Evolutionary conservation across 2,888 invertebrate genomes (phyloP), one percentile per base, ranked within the genome.

Genomic region (Lymantria monacha): DNA sequence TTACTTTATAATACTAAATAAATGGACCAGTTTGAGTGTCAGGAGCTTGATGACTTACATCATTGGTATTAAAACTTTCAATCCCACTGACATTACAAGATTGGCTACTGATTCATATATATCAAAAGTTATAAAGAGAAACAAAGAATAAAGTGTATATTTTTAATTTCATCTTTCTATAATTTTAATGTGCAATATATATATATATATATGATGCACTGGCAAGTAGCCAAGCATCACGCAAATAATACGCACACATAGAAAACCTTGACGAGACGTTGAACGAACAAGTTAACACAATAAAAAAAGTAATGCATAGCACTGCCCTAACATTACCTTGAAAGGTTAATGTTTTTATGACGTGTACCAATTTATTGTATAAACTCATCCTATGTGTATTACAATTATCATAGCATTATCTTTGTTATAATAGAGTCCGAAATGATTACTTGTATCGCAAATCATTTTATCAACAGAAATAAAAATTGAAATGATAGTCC

Each of bases 281-380:
- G 55, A 72, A 74, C 71, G 70, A 76, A 76, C 79, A 80, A 78
- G 59, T 49, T 58, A 45, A 60, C 55, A 55, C 46, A 57, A 33
- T 69, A 71, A 33, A 59, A 69, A 70, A 5, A 61, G 57, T 63
- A 72, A 66, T 61, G 59, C 61, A 72, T 73, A 74, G 57, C 64
- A 62, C 14, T 51, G 72, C 74, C 76, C 72, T 76, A 71, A 59
- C 64, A 76, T 73, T 72, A 73, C 78, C 82, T 83, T 80, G 76
- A 76, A 73, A 78, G 70, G 73, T 78, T 76, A 66, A 73, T 62
- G 63, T 76, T 74, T 67, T 62, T 61, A 62, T 63, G 61, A 63
- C 63, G 68, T 65, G 45, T 44, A 30, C 3, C 30, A 22, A 41
- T 41, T 41, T 41, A 42, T 49, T 48, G 44, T 64, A 70, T 59